These are phyloP conservation scores for Aethes cnicana DNA, from an alignment of 2,888 invertebrate genomes.

Conservation along the genomic window DNA sequence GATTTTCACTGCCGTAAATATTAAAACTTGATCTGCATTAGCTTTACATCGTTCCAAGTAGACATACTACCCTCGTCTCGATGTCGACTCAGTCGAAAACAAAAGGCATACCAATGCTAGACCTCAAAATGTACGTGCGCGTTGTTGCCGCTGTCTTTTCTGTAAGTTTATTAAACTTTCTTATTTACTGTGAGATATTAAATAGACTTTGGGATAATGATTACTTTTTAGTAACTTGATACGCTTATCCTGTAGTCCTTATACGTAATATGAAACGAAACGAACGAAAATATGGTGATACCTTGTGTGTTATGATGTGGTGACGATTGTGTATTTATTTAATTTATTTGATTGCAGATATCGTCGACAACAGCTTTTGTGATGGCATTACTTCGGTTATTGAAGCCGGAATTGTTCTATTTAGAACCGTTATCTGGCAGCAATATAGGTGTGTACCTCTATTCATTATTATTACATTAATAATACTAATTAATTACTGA, in stretches of 20 bases:
- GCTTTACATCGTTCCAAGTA: constrained; percentile 17
- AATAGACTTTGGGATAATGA: too few species aligned
- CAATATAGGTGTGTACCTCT: constrained; percentile 52
- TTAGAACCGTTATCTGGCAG: constrained; percentile 54
- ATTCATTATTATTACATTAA: background rate
- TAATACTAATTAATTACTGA: too few species aligned
- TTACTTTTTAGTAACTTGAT: constrained; percentile 23
- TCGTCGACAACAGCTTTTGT: constrained; percentile 71
- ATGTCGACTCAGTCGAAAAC: constrained; percentile 68
- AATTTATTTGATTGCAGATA: constrained; percentile 51
- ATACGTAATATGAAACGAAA: background rate
- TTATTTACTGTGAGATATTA: background rate
- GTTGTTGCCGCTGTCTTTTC: constrained; percentile 71
- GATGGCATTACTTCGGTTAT: constrained; percentile 58
- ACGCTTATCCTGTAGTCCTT: background rate
- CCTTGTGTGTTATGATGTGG: background rate
- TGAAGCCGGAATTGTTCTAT: constrained; percentile 65
- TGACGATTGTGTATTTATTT: constrained; percentile 15
- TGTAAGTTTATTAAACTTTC: constrained; percentile 54
- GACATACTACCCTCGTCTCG: constrained; percentile 36
- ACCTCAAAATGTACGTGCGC: constrained; percentile 67
- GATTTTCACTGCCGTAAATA: constrained; percentile 30
- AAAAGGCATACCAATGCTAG: constrained; percentile 59
- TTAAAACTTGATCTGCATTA: constrained; percentile 23
- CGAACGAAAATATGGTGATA: constrained; percentile 6